phyloP scores from a whole-genome alignment of 2,888 invertebrate genomes.

The Aplocera efformata region DNA sequence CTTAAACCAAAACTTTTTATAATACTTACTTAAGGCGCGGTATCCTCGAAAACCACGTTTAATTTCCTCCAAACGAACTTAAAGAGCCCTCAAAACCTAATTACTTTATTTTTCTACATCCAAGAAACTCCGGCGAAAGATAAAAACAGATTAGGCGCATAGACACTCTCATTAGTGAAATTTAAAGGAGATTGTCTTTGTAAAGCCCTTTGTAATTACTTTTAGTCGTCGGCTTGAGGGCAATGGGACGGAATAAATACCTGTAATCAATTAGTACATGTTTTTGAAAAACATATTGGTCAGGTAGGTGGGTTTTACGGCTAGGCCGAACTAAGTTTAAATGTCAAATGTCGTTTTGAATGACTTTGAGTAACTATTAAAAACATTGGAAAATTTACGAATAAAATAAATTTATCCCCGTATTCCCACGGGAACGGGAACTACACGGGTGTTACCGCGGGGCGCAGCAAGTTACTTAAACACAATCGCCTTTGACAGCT shows the following conservation, averaged over 20 bases:
- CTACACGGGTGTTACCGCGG: too few relatives aligned
- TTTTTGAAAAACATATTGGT: conserved; percentile 6
- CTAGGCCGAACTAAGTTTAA: too few relatives aligned
- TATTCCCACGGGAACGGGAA: too few relatives aligned
- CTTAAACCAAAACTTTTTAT: too few relatives aligned
- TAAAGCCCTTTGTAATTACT: conserved; percentile 28
- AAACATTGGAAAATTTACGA: too few relatives aligned
- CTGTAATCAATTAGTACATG: conserved; percentile 15
- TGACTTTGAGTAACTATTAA: too few relatives aligned
- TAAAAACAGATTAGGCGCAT: conserved; percentile 27
- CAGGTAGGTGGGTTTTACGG: too few relatives aligned
- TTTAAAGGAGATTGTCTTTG: conserved; percentile 25
- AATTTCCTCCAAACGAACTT: conserved; percentile 11
- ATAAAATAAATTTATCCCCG: too few relatives aligned
- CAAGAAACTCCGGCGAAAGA: conserved; percentile 22
- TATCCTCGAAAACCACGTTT: conserved; percentile 5
- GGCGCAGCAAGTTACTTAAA: too few relatives aligned
- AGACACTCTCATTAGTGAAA: conserved; percentile 29
- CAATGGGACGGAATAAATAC: conserved; percentile 14
- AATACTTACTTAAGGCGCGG: too few relatives aligned
- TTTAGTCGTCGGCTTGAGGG: conserved; percentile 19
- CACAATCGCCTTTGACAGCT: too few relatives aligned
- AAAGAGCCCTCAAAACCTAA: conserved; percentile 7
- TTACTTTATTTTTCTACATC: conserved; percentile 26
- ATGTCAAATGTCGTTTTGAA: too few relatives aligned